phyloP scores from a whole-genome alignment of 2,888 invertebrate species.

The Nezara viridula region DNA sequence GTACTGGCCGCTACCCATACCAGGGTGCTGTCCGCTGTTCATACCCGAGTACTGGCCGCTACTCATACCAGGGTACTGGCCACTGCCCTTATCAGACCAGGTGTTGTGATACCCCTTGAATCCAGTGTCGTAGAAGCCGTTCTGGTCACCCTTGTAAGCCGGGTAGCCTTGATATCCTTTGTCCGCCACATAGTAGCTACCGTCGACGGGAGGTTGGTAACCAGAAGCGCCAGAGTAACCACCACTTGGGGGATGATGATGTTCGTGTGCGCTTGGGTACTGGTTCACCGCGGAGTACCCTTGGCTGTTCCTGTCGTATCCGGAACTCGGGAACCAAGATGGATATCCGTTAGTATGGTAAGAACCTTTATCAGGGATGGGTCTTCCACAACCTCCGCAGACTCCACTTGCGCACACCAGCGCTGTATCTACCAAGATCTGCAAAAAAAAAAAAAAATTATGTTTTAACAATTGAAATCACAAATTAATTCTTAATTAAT shows the following conservation, averaged over 20 bases:
- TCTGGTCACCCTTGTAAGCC: background rate
- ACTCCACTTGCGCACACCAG: background rate
- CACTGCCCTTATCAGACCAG: background rate
- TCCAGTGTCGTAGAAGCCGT: background rate
- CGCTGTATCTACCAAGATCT: background rate
- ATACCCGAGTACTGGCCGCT: background rate
- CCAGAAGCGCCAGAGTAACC: background rate
- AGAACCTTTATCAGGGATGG: background rate
- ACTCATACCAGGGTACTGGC: background rate
- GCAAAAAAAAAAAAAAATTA: background rate
- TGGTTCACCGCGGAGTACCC: background rate
- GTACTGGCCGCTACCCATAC: background rate
- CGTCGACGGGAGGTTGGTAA: background rate
- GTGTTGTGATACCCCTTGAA: conserved; percentile 16
- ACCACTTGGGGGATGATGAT: background rate
- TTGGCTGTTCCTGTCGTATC: background rate
- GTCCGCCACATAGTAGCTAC: background rate
- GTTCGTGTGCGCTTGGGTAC: conserved; percentile 2
- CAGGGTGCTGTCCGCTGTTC: background rate
- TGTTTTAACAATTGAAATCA: too few relatives aligned
- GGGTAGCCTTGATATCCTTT: background rate
- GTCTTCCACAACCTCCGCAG: background rate
- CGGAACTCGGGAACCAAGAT: conserved; percentile 11
- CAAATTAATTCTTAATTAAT: too few relatives aligned
- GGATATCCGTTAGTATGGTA: background rate